Base-by-base conservation (phyloP, 2,888 invertebrate genomes). In the Ganaspis brasiliensis region DNA sequence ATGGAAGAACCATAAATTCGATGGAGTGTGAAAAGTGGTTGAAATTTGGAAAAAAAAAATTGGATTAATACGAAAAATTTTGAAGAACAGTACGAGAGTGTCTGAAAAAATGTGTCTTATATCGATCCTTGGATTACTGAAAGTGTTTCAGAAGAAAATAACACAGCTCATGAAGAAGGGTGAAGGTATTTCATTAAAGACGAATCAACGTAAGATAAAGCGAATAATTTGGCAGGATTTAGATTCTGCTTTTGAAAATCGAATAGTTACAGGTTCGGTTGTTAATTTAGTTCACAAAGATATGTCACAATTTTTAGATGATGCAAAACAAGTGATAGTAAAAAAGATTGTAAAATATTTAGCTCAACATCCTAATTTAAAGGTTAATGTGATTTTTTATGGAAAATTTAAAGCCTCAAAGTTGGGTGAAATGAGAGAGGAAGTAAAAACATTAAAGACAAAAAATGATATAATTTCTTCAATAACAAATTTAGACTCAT, bases 391-490 rank as follows among this genome's bases (percentile, higher is more conserved):
- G 1, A n/a, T n/a, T 9, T 45, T 45, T 45, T 2, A 45, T 4
- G n/a, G n/a, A 14, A 45, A 45, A 45, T 0, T 45, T 45, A 1
- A 45, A 45, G 0, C 3, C 6, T 31, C 6, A 6, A 45, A 0
- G 14, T n/a, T 4, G 14, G n/a, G 45, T 14, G 45, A 45, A 45
- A n/a, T n/a, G 14, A n/a, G 12, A 1, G 45, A 12, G 1, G 14
- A 45, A n/a, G 12, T 45, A 45, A 31, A 4, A 6, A 2, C 2
- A 1, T 12, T 45, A 4, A 14, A 4, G 2, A 59, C 61, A 0
- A 71, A 49, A 63, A 52, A n/a, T 37, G 45, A 59, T 10, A 71
- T 75, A 5, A 73, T 78, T 73, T 61, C 67, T 73, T 26, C 3
- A 21, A 16, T 59, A 37, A 75, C 73, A 6, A 31, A 73, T 24